Percentiles rank a stretch among this genome's conserved stretches.
These are phyloP conservation scores for Dipodomys spectabilis DNA, from an alignment of 2,113 vertebrate genomes.

Conservation along the genomic window DNA sequence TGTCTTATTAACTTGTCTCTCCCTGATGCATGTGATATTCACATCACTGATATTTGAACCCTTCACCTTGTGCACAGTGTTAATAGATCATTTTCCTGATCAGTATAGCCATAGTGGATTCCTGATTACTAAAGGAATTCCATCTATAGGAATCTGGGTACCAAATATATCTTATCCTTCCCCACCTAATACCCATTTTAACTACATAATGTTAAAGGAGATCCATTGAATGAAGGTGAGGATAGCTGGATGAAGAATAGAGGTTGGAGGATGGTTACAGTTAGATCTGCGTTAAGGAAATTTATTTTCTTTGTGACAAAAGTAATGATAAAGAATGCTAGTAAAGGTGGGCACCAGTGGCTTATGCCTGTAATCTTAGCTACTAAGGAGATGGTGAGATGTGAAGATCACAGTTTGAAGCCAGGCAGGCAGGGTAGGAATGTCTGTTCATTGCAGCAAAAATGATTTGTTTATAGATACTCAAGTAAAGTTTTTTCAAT, in stretches of 20 bases:
- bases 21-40: background rate
- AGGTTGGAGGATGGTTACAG: background rate
- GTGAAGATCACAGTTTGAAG: no score
- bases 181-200: background rate
- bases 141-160: background rate
- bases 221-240: background rate
- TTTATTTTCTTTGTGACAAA: background rate
- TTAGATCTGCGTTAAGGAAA: slow-evolving; percentile 5
- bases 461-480: background rate
- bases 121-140: background rate
- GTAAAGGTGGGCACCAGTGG: background rate
- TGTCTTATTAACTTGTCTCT: background rate
- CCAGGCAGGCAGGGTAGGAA: background rate
- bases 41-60: background rate
- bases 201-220: background rate
- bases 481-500: background rate
- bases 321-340: background rate
- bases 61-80: background rate
- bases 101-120: background rate
- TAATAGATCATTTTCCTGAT: background rate
- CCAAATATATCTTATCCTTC: background rate
- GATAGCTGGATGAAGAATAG: background rate
- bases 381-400: no score
- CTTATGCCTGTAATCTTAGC: no score
- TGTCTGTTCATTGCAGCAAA: background rate